Conservation (phyloP, 2,888 invertebrate species). For the Polydrusus tereticollis region DNA sequence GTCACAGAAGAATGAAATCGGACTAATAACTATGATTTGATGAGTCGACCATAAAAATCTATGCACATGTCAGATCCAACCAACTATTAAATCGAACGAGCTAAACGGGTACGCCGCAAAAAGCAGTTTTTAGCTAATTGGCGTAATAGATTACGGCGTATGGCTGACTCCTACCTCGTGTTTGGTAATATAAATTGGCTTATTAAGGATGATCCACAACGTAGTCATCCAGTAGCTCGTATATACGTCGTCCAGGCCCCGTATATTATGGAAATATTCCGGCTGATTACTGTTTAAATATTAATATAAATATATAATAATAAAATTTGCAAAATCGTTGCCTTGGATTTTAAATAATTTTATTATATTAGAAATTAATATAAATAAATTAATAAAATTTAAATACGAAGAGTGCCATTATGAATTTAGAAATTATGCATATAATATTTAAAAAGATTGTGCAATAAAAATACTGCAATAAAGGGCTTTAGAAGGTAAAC, state of each 20-base stretch:
- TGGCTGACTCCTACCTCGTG: slow-evolving; percentile 74
- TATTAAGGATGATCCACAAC: slow-evolving; percentile 98
- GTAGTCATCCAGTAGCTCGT: slow-evolving; percentile 99
- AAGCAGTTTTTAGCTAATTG: slow-evolving; percentile 47
- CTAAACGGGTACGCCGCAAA: slow-evolving; percentile 21
- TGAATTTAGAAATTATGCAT: no score
- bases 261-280: slow-evolving; percentile 81
- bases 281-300: background rate
- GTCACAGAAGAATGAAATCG: background rate
- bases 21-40: background rate
- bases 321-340: no score
- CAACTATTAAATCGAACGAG: slow-evolving; percentile 32
- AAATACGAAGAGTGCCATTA: no score
- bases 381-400: no score
- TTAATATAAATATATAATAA: background rate
- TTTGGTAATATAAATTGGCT: slow-evolving; percentile 96
- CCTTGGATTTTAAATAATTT: no score
- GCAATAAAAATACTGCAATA: no score
- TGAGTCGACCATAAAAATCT: slow-evolving; percentile 17
- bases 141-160: slow-evolving; percentile 41
- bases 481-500: no score
- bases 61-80: slow-evolving; percentile 25
- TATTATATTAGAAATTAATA: no score
- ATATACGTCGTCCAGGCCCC: slow-evolving; percentile 96
- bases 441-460: no score